Evolutionary conservation across 2,113 vertebrate species (phyloP), one percentile per base, ranked within the genome.

Genomic region (Stegostoma tigrinum): DNA sequence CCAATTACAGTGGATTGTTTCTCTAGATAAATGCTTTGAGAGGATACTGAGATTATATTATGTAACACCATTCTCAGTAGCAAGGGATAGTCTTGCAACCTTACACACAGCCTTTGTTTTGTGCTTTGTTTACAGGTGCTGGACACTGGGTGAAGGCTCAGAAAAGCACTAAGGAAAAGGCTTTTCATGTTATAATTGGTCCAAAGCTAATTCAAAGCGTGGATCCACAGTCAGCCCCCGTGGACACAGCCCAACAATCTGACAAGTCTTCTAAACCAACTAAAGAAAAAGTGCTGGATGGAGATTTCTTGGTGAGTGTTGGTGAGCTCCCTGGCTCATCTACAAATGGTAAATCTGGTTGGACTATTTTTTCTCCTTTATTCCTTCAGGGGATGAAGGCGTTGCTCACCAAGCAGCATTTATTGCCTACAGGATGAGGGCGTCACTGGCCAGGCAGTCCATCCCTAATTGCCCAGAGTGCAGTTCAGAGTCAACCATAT

Each of bases 141-240:
- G 97, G 98, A 83, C 97, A 97, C 96, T 98, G 98, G 98, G 96
- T 98, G 85, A 97, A 97, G 89, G 96, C 97, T 95, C 96, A 95
- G 52, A 98, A 96, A 96, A 80, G 96, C 61, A 91, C 96, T 17
- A 96, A 96, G 8, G 97, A 96, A 66, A 96, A 96, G 96, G 97
- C 96, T 45, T 27, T 96, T 42, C 94, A 96, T 72, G 55, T 19
- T 52, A 17, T 96, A 4, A 19, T 96, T n/a, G 90, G 95, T 23
- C 52, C 68, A 45, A 95, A 93, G 23, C 2, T 48, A 66, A 23
- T 42, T 42, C 96, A 2, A 0, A 80, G 95, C 85, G 70, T 14
- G 14, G 8, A 10, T 24, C 2, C 61, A 14, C 52, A 78, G 12
- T 1, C 52, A 64, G 34, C 24, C 15, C 5, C 30, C 30, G 27